A percentile compares a stretch with the other conserved stretches of the same genome.
phyloP scores from a whole-genome alignment of 2,888 invertebrate genomes.

The Hyposoter dolosus region DNA sequence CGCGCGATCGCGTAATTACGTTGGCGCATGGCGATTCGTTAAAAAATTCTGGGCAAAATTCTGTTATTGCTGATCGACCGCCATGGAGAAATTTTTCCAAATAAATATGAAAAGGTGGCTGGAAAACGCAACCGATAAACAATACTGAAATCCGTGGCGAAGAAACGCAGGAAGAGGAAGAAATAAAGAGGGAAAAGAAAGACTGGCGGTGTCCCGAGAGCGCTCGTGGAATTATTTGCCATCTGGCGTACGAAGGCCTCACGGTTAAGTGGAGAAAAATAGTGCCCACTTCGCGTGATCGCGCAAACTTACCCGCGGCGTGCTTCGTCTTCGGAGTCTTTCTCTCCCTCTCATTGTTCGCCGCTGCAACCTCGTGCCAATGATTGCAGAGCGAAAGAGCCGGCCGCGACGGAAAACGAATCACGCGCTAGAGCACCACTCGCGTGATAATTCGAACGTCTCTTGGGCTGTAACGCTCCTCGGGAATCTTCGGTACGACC shows the following conservation, averaged over 20 bases:
- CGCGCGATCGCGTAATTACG: constrained; percentile 34
- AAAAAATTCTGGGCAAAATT: not conserved
- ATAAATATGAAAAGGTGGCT: too few relatives aligned
- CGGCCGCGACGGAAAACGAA: constrained; percentile 61
- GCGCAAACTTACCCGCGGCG: constrained; percentile 56
- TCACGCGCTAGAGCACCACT: constrained; percentile 43
- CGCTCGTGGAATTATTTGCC: constrained; percentile 66
- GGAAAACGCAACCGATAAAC: constrained; percentile 12
- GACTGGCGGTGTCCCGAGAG: constrained; percentile 31
- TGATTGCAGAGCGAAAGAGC: constrained; percentile 70
- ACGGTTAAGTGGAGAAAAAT: constrained; percentile 73
- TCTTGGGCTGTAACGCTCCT: not conserved
- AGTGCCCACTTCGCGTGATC: constrained; percentile 73
- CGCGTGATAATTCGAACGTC: constrained; percentile 33
- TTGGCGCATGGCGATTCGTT: not conserved
- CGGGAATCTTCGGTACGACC: not conserved
- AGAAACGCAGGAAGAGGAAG: constrained; percentile 22
- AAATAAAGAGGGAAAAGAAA: constrained; percentile 38
- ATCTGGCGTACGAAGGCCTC: constrained; percentile 73
- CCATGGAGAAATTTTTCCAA: too few relatives aligned
- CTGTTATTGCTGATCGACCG: not conserved
- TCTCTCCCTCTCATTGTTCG: constrained; percentile 51
- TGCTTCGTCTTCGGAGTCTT: constrained; percentile 60
- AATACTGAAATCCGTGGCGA: constrained; percentile 26
- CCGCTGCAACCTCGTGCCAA: constrained; percentile 71